Evolutionary conservation across 1,140 invertebrate genomes (phyloP).

Genomic region (Eriosoma lanigerum): DNA sequence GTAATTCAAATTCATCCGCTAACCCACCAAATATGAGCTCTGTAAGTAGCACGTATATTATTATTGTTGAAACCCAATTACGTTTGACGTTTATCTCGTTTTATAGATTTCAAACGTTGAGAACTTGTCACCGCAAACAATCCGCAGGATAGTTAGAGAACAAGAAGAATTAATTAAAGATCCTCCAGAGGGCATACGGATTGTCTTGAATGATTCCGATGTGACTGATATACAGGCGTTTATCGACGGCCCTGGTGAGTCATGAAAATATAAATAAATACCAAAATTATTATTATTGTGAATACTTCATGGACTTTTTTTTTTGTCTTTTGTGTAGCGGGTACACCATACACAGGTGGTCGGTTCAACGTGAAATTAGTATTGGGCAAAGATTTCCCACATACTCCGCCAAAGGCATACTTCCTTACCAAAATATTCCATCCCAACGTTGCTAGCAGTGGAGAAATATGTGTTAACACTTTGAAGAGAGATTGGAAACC

Average conservation of each 20-base stretch:
- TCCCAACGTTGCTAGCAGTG: conserved; percentile 89
- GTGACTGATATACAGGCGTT: conserved; percentile 89
- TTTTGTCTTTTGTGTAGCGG: conserved; percentile 62
- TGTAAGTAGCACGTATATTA: neutral
- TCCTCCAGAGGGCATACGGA: conserved; percentile 86
- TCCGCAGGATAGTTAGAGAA: conserved; percentile 80
- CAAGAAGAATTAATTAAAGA: conserved; percentile 73
- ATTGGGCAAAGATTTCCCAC: conserved; percentile 90
- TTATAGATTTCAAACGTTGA: conserved; percentile 82
- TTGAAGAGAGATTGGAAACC: conserved; percentile 97
- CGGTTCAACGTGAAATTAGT: conserved; percentile 86
- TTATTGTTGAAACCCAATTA: neutral
- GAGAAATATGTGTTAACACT: conserved; percentile 97
- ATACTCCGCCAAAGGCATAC: conserved; percentile 89
- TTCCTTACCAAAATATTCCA: conserved; percentile 98
- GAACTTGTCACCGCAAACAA: conserved; percentile 90
- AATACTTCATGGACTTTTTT: conserved; percentile 46
- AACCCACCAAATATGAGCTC: conserved; percentile 31
- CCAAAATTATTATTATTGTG: neutral
- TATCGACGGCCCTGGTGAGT: conserved; percentile 81
- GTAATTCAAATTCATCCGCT: neutral
- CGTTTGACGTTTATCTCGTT: neutral
- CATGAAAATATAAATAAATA: too few relatives aligned
- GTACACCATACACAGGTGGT: conserved; percentile 82
- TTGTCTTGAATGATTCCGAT: conserved; percentile 85